These are phyloP conservation scores for Venturia canescens DNA, from an alignment of 1,140 invertebrate genomes.

Conservation along the genomic window DNA sequence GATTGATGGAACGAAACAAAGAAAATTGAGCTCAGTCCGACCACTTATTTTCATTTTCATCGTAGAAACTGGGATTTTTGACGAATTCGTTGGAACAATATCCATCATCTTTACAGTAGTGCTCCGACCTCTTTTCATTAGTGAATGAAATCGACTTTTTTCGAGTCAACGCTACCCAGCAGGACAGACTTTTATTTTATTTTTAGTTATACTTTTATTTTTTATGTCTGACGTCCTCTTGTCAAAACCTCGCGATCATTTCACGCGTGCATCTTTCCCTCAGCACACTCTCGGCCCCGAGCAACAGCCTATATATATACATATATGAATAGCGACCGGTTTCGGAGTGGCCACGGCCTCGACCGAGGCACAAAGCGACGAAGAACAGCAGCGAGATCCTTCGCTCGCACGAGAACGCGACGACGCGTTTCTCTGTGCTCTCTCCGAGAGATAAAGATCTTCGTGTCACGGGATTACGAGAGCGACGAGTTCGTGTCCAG, in stretches of 20 bases:
- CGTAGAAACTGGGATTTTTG: too few species aligned
- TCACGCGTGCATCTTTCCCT: background rate
- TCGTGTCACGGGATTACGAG: constrained; percentile 46
- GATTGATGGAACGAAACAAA: too few species aligned
- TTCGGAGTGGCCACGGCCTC: background rate
- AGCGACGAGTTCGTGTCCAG: constrained; percentile 40
- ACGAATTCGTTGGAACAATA: too few species aligned
- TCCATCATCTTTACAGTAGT: too few species aligned
- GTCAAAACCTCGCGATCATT: background rate
- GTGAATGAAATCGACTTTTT: too few species aligned
- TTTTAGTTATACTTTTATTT: background rate
- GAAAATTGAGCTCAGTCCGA: too few species aligned
- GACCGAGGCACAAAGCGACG: background rate
- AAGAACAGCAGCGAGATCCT: constrained; percentile 2
- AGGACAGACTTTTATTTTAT: too few species aligned
- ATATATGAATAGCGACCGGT: background rate
- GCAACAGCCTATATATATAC: too few species aligned
- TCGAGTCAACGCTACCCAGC: too few species aligned
- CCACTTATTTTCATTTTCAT: too few species aligned
- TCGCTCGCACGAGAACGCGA: constrained; percentile 24
- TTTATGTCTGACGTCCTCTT: background rate
- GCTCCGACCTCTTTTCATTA: too few species aligned
- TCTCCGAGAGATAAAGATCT: constrained; percentile 38
- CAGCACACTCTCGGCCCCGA: background rate
- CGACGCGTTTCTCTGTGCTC: constrained; percentile 27